These are phyloP conservation scores for Orchesella cincta DNA, from an alignment of 1,140 invertebrate genomes.

Conservation along the genomic window DNA sequence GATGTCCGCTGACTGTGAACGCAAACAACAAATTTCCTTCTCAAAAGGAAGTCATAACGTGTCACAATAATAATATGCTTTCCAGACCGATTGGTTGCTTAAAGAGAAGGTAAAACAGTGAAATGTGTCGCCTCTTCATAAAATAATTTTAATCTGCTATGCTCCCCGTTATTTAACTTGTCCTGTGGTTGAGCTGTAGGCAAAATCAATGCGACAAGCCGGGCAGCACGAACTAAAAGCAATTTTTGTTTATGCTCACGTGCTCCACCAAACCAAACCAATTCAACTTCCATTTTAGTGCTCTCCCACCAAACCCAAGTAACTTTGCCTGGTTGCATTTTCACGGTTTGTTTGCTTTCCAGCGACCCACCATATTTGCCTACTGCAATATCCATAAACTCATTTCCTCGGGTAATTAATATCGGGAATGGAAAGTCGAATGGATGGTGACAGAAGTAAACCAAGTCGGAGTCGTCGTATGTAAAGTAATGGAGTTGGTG, in stretches of 20 bases:
- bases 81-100: neutral
- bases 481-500: conserved; percentile 9
- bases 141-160: neutral
- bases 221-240: neutral
- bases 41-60: conserved; percentile 11
- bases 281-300: neutral
- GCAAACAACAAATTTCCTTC: neutral
- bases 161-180: neutral
- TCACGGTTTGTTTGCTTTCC: neutral
- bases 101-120: too few relatives aligned
- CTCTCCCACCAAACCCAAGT: neutral
- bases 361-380: neutral
- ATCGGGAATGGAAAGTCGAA: conserved; percentile 16
- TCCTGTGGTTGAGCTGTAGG: neutral
- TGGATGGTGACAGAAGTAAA: conserved; percentile 26
- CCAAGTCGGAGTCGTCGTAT: neutral
- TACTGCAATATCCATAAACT: neutral
- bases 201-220: conserved; percentile 2
- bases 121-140: neutral
- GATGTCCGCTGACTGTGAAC: too few relatives aligned
- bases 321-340: neutral
- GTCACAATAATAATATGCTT: conserved; percentile 19
- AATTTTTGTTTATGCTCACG: neutral
- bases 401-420: conserved; percentile 24
- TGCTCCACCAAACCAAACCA: neutral